Conservation (phyloP, 2,113 vertebrate genomes). For the Onychostruthus taczanowskii region DNA sequence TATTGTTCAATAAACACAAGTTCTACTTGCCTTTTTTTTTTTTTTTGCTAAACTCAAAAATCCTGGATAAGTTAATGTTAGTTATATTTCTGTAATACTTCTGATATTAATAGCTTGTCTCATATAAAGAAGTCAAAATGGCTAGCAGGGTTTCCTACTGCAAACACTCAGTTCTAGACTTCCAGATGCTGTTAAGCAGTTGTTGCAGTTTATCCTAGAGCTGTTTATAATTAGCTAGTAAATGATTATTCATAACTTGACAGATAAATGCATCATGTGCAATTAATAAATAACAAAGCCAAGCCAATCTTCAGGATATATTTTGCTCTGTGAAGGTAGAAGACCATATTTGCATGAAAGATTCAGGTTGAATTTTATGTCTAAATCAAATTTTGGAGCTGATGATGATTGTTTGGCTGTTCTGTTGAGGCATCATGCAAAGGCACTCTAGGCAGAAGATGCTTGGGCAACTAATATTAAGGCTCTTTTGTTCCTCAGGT, state of each 20-base stretch:
- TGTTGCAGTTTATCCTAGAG: background rate
- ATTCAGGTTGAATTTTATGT: background rate
- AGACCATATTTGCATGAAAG: background rate
- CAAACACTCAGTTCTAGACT: background rate
- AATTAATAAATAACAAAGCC: constrained; percentile 19
- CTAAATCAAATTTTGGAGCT: background rate
- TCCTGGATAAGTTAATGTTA: background rate
- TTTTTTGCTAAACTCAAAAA: background rate
- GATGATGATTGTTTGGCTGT: background rate
- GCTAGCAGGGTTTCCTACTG: background rate
- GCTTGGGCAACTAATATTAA: background rate
- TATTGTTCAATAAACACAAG: background rate
- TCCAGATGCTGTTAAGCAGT: background rate
- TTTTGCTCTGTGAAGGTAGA: background rate
- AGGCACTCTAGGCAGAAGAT: background rate
- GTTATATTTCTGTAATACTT: background rate
- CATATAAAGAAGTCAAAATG: background rate
- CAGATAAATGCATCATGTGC: background rate
- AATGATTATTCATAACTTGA: constrained; percentile 11
- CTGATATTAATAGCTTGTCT: background rate
- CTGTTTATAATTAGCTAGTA: background rate
- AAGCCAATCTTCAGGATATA: background rate
- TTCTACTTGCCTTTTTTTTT: background rate
- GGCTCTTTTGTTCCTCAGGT: background rate
- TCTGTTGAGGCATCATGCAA: background rate